Conservation (phyloP, 2,888 invertebrate genomes). For the Erebia aethiops region DNA sequence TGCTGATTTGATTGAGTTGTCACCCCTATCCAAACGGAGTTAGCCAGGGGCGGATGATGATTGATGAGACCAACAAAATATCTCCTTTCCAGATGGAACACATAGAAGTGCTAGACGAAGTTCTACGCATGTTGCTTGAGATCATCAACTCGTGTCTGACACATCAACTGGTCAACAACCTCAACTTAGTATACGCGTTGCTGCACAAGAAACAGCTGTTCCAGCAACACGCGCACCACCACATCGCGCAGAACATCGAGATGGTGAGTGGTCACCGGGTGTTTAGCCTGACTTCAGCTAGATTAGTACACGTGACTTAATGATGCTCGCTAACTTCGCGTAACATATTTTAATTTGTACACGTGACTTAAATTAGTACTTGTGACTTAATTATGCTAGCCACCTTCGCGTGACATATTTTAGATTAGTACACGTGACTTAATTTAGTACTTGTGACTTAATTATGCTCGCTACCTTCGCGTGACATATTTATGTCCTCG, state of each 20-base stretch:
- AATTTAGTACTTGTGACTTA: too few relatives aligned
- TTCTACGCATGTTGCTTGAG: slow-evolving; percentile 97
- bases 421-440: too few relatives aligned
- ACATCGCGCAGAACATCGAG: slow-evolving; percentile 96
- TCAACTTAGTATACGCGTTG: slow-evolving; percentile 97
- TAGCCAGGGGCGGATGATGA: neutral
- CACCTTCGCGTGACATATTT: too few relatives aligned
- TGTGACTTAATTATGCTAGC: too few relatives aligned
- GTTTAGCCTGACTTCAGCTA: neutral
- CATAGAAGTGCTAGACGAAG: slow-evolving; percentile 96
- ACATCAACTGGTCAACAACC: slow-evolving; percentile 91
- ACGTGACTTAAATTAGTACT: too few relatives aligned
- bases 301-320: neutral
- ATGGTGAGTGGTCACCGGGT: slow-evolving; percentile 83
- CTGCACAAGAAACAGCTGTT: slow-evolving; percentile 96
- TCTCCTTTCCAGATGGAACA: slow-evolving; percentile 88
- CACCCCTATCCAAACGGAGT: too few relatives aligned
- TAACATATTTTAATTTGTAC: too few relatives aligned
- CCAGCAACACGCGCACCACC: slow-evolving; percentile 92
- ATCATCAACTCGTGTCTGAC: slow-evolving; percentile 97
- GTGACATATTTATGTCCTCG: too few relatives aligned
- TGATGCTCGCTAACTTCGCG: neutral
- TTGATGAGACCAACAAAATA: neutral
- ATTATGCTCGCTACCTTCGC: too few relatives aligned
- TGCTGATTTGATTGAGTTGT: too few relatives aligned